Evolutionary conservation across 2,888 invertebrate species (phyloP).

Genomic region (Mythimna loreyi): DNA sequence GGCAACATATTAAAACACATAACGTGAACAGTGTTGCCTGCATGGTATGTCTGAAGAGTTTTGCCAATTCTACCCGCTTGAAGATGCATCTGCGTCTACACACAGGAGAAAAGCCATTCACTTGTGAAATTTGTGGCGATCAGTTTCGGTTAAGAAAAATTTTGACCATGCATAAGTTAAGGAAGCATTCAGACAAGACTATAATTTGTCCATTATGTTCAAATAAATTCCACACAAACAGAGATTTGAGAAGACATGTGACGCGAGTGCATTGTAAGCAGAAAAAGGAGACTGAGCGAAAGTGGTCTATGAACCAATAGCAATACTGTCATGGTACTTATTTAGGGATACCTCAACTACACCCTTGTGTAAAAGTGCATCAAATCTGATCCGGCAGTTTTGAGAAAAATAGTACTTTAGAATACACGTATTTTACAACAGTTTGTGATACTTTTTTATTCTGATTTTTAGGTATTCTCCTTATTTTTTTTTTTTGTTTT

Average conservation of each 20-base stretch:
- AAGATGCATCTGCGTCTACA: conserved; percentile 75
- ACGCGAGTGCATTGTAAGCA: conserved; percentile 75
- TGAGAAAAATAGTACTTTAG: too few species aligned
- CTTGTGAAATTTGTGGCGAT: conserved; percentile 73
- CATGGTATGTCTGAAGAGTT: conserved; percentile 69
- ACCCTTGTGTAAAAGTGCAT: too few species aligned
- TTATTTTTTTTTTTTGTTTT: too few species aligned
- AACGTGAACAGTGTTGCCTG: conserved; percentile 62
- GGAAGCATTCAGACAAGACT: conserved; percentile 73
- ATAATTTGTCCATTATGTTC: conserved; percentile 73
- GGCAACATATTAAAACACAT: conserved; percentile 69
- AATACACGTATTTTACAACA: too few species aligned
- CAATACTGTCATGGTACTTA: too few species aligned
- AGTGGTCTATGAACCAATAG: too few species aligned
- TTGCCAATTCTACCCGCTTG: conserved; percentile 71
- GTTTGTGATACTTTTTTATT: too few species aligned
- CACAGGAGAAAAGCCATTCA: conserved; percentile 74
- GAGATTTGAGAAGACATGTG: conserved; percentile 74
- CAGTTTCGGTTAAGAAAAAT: conserved; percentile 73
- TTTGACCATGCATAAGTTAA: conserved; percentile 72
- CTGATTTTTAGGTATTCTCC: too few species aligned
- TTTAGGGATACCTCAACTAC: too few species aligned
- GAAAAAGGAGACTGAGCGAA: too few species aligned
- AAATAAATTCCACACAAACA: conserved; percentile 68
- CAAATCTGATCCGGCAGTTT: too few species aligned